These are phyloP conservation scores for Coregonus clupeaformis DNA, from an alignment of 2,113 vertebrate genomes.

Conservation along the genomic window DNA sequence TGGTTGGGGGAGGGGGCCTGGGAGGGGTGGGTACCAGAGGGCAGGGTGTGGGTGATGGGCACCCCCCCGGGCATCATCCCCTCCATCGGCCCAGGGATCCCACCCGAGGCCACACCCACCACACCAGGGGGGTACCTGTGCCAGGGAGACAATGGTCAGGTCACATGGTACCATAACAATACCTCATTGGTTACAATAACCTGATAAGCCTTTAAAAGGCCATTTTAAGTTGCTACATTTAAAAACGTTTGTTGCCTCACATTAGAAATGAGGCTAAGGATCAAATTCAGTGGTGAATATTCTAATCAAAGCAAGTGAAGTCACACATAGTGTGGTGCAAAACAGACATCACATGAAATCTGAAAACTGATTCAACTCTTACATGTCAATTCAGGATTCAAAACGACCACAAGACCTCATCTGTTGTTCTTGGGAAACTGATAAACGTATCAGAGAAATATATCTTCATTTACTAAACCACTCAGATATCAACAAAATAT, in stretches of 20 bases:
- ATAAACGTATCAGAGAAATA: conserved; percentile 12
- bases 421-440: conserved; percentile 17
- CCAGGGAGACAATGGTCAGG: conserved; percentile 10
- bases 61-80: conserved; percentile 87
- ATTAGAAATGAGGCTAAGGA: too few species aligned
- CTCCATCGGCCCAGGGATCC: conserved; percentile 85
- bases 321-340: background rate
- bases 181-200: too few species aligned
- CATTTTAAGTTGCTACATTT: too few species aligned
- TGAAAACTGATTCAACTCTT: conserved; percentile 14
- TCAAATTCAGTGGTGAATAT: too few species aligned
- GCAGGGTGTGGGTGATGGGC: conserved; percentile 83
- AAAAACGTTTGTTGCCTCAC: too few species aligned
- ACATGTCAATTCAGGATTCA: conserved; percentile 17
- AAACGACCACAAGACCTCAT: conserved; percentile 18
- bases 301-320: background rate
- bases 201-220: too few species aligned
- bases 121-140: conserved; percentile 85
- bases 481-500: background rate
- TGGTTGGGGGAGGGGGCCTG: conserved; percentile 90
- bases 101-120: conserved; percentile 83
- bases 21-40: conserved; percentile 87
- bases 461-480: conserved; percentile 1
- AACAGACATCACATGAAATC: conserved; percentile 7
- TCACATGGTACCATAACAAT: conserved; percentile 6